Evolutionary conservation across 2,797 vertebrate genomes (phyloP), one percentile per base, ranked within the genome.

Genomic region (Benthosema pterotum): DNA sequence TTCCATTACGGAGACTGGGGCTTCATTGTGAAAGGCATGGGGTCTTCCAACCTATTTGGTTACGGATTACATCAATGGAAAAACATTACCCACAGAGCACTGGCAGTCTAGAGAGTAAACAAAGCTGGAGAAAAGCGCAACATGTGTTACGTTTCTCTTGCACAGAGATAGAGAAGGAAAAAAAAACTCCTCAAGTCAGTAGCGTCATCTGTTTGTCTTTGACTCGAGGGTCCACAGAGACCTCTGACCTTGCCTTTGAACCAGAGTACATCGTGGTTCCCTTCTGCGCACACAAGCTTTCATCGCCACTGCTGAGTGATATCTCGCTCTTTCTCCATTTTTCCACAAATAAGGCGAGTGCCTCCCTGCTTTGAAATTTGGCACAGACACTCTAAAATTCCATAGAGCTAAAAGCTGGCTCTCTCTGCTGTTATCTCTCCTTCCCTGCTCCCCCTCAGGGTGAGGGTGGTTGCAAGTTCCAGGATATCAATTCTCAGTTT

Each of bases 301-400:
- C 85, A 80, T 81, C 83, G 63, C 71, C 46, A 7, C 75, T 80
- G 76, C 72, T 56, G 42, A 56, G 87, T 68, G 85, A 92, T 84
- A 80, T 88, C 83, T 61, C 88, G 88, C 75, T 80, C 76, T 78
- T 88, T 87, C 89, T 80, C 86, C 38, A 38, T 72, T 91, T 90
- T 91, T 92, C 91, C 90, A 89, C 90, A 91, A 92, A 93, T 89
- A 92, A 90, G 82, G 78, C 68, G 78, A 89, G 79, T 74, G 74
- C 84, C 90, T 90, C 89, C 84, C 83, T 8, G 12, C 63, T 83
- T 72, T 67, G 85, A 90, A 83, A 89, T 91, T 77, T 93, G 90
- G 90, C 92, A 91, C 68, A 14, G 11, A 74, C 68, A 5, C 86
- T 83, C 32, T 76, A 74, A 92, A 87, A 94, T 94, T 92, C 92